Evolutionary conservation across 2,888 invertebrate genomes (phyloP).

Genomic region (Drosophila ustulata): DNA sequence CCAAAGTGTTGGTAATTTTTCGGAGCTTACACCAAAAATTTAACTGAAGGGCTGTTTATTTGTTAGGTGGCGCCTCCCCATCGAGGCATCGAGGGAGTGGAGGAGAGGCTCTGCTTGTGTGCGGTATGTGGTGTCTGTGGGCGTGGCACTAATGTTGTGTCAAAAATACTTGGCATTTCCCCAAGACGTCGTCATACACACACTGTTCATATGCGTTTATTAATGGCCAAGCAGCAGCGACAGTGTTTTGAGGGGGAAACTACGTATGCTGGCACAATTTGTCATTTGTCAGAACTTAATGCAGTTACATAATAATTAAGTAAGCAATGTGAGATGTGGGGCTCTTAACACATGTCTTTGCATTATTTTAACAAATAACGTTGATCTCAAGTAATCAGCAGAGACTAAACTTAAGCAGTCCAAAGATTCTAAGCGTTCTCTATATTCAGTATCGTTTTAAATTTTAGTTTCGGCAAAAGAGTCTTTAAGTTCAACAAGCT

Average conservation of each 20-base stretch:
- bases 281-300: slow-evolving; percentile 78
- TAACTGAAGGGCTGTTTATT: slow-evolving; percentile 68
- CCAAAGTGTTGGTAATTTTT: slow-evolving; percentile 77
- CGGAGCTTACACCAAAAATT: slow-evolving; percentile 70
- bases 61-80: slow-evolving; percentile 22
- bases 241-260: background rate
- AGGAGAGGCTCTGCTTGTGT: background rate
- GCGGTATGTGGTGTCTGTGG: slow-evolving; percentile 33
- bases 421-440: background rate
- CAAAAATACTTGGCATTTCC: slow-evolving; percentile 61
- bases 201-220: slow-evolving; percentile 34
- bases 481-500: slow-evolving; percentile 2
- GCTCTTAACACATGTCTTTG: slow-evolving; percentile 16
- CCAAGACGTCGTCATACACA: slow-evolving; percentile 22
- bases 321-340: slow-evolving; percentile 33
- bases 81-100: background rate
- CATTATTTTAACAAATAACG: slow-evolving; percentile 31
- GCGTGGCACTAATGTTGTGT: slow-evolving; percentile 76
- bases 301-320: slow-evolving; percentile 79
- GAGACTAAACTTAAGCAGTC: slow-evolving; percentile 2
- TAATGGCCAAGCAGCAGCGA: slow-evolving; percentile 36
- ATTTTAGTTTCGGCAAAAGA: background rate
- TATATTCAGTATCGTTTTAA: background rate
- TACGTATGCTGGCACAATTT: slow-evolving; percentile 63
- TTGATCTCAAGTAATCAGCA: slow-evolving; percentile 34